These are phyloP conservation scores for Zoanthus sociatus DNA, from an alignment of 92 coral and sea anemone species.

Conservation along the genomic window DNA sequence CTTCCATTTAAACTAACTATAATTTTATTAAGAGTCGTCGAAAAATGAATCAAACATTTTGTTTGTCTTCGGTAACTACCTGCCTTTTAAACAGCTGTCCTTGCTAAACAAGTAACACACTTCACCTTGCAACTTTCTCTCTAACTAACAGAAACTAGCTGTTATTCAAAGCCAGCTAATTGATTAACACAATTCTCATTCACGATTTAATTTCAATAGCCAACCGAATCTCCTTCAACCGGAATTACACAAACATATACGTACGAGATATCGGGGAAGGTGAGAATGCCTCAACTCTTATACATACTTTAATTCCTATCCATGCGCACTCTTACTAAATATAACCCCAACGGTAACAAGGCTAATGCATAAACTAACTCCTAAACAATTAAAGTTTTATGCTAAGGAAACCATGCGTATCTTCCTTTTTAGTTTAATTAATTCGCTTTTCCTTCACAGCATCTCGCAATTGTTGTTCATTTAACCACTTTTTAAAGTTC, in stretches of 20 bases:
- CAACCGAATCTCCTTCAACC: neutral
- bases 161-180: neutral
- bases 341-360: too few species aligned
- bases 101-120: neutral
- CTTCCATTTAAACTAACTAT: too few species aligned
- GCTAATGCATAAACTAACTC: neutral
- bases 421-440: too few species aligned
- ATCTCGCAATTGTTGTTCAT: too few species aligned
- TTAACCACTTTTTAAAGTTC: too few species aligned
- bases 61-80: too few species aligned
- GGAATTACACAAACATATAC: slow-evolving; percentile 12
- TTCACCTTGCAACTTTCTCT: neutral
- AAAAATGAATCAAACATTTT: too few species aligned
- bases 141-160: neutral
- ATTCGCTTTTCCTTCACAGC: too few species aligned
- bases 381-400: neutral
- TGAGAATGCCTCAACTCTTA: slow-evolving; percentile 7
- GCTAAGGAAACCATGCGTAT: too few species aligned
- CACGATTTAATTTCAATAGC: slow-evolving; percentile 35
- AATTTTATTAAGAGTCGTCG: too few species aligned
- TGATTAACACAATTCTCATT: slow-evolving; percentile 24
- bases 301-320: neutral
- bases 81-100: too few species aligned
- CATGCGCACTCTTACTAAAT: neutral
- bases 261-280: slow-evolving; percentile 18